Evolutionary conservation across 2,888 invertebrate genomes (phyloP).

Genomic region (Pantelozetes paolii): DNA sequence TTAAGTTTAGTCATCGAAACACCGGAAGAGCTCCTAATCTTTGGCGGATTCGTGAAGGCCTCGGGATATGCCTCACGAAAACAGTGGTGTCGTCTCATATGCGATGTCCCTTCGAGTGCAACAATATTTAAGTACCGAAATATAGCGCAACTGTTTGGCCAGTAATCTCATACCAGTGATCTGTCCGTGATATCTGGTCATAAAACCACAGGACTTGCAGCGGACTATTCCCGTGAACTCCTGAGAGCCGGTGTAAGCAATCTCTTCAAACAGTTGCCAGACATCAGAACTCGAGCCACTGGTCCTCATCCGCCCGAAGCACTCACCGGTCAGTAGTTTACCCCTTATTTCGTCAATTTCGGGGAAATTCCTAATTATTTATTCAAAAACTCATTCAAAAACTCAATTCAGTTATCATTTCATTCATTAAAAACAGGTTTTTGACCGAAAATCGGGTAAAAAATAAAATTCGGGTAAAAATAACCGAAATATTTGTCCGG

Average conservation of each 20-base stretch:
- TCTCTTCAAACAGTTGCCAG: constrained; percentile 42
- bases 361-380: constrained; percentile 38
- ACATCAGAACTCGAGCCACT: constrained; percentile 40
- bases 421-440: too few species aligned
- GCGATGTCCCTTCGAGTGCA: constrained; percentile 34
- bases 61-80: constrained; percentile 37
- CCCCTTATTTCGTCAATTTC: constrained; percentile 37
- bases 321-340: constrained; percentile 40
- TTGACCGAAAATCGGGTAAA: too few species aligned
- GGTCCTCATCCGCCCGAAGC: constrained; percentile 38
- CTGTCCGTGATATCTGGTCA: constrained; percentile 43
- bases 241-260: constrained; percentile 35
- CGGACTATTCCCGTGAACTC: constrained; percentile 42
- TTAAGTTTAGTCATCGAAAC: neutral
- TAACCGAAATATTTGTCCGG: too few species aligned
- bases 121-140: too few species aligned
- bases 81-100: constrained; percentile 42
- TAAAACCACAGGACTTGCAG: constrained; percentile 40
- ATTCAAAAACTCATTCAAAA: neutral
- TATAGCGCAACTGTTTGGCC: too few species aligned
- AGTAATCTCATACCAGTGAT: constrained; percentile 43
- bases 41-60: constrained; percentile 2
- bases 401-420: constrained; percentile 1
- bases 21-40: too few species aligned
- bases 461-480: too few species aligned